Conservation (phyloP, 2,888 invertebrate species). For the Sturmia bella region DNA sequence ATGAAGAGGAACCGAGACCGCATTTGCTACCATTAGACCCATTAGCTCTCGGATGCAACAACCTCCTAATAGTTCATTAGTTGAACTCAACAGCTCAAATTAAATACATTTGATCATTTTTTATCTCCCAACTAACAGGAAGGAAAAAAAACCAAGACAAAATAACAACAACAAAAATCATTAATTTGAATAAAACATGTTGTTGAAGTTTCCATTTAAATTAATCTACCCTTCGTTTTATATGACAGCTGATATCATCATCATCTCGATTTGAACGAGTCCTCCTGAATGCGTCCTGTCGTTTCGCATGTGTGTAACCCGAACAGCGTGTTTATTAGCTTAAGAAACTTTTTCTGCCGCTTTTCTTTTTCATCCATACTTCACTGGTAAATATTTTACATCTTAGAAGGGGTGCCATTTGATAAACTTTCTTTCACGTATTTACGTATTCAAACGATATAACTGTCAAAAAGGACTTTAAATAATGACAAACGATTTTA, state of each 20-base stretch:
- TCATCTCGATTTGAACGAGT: constrained; percentile 46
- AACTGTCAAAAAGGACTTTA: constrained; percentile 79
- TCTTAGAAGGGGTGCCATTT: constrained; percentile 11
- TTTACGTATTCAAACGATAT: constrained; percentile 70
- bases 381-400: constrained; percentile 35
- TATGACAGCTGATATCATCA: constrained; percentile 74
- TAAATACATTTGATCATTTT: constrained; percentile 42
- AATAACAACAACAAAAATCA: constrained; percentile 32
- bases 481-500: constrained; percentile 80
- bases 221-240: constrained; percentile 76
- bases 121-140: constrained; percentile 14
- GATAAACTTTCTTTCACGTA: background rate
- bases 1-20: no score
- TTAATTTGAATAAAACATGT: constrained; percentile 64
- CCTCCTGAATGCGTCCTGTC: background rate
- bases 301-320: constrained; percentile 41
- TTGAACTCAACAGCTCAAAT: constrained; percentile 16
- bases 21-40: no score
- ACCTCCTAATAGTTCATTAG: background rate
- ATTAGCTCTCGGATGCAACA: no score
- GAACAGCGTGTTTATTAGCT: constrained; percentile 66
- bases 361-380: background rate
- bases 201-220: constrained; percentile 78
- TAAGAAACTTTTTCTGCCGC: constrained; percentile 44
- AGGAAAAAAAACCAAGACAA: background rate